Evolutionary conservation across 2,113 vertebrate genomes (phyloP).

Genomic region (Osmerus mordax): DNA sequence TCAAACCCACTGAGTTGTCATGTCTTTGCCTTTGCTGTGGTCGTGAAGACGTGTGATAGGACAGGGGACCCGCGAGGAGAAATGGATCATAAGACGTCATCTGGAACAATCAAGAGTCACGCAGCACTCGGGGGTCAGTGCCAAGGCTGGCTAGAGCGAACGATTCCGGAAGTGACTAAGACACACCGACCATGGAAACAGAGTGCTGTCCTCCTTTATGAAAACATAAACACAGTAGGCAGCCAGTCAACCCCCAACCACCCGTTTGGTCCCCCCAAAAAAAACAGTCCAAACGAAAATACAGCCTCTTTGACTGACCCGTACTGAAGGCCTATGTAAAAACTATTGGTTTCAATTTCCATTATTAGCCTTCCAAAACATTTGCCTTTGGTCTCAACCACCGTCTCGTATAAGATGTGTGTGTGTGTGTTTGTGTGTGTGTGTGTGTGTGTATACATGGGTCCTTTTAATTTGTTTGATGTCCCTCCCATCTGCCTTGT

Average conservation of each 20-base stretch:
- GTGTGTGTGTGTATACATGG: neutral
- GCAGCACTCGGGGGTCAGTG: conserved; percentile 9
- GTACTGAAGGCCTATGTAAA: neutral
- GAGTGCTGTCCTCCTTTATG: conserved; percentile 1
- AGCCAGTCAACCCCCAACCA: neutral
- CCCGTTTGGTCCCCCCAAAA: neutral
- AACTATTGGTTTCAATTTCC: neutral
- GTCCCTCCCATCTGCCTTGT: conserved; percentile 9
- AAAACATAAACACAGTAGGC: conserved; percentile 5
- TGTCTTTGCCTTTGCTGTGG: neutral
- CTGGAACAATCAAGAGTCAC: conserved; percentile 10
- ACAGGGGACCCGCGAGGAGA: conserved; percentile 37
- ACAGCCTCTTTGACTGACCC: neutral
- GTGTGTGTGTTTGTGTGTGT: neutral
- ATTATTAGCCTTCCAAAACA: conserved; percentile 11
- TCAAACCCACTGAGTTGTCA: neutral
- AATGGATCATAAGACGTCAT: conserved; percentile 58
- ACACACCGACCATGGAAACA: conserved; percentile 7
- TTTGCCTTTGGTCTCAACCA: conserved; percentile 2
- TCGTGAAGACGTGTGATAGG: conserved; percentile 20
- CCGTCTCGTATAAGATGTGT: neutral
- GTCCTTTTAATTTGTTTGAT: conserved; percentile 10
- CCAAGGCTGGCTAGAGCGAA: conserved; percentile 5
- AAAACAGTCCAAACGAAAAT: neutral
- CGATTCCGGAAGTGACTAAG: conserved; percentile 11